Base-by-base conservation (phyloP, 2,888 invertebrate genomes). In the Drosophila siamana region DNA sequence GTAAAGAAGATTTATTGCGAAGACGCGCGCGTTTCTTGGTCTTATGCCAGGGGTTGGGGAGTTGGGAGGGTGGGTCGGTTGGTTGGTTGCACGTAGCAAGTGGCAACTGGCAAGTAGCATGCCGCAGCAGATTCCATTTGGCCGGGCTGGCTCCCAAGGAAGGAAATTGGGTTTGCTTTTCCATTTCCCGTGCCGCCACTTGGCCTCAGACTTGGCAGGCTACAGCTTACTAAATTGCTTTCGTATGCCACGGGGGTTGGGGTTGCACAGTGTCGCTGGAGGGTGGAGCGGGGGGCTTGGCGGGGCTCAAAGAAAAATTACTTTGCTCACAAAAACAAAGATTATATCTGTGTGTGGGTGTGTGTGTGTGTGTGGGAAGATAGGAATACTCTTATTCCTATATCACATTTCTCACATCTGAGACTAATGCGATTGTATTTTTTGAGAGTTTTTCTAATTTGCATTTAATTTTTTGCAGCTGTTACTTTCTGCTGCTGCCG, bases 1-100 rank as follows among this genome's bases (percentile, higher is more conserved):
- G 91, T 91, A 91, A 91, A 91, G 78, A 81, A 91, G 91, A 91
- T 91, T 91, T 91, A 91, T 91, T 90, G 91, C 71, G 80, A 91
- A 87, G 91, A 91, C 90, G 91, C 90, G 90, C 90, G 90, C 90
- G 80, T 88, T 89, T 91, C 89, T 91, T 84, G 83, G 83, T 60
- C 43, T 70, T 66, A 13, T 43, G 43, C 22, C 22, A 7, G 50
- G 24, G 28, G 28, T 33, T 11, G 30, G 11, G 38, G 2, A 19
- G 19, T 19, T 24, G n/a, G 13, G 51, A 75, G 85, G 48, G 1
- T 0, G 30, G 11, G 40, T 1, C 11, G 44, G 16, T 46, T 38
- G 43, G 50, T 43, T 30, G 30, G 43, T 77, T 83, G 83, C 88
- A 90, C 89, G 91, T 90, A 74, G 78, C 75, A 59, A 55, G 76